phyloP scores from a whole-genome alignment of 2,797 vertebrate genomes.

The Pelochelys cantorii region DNA sequence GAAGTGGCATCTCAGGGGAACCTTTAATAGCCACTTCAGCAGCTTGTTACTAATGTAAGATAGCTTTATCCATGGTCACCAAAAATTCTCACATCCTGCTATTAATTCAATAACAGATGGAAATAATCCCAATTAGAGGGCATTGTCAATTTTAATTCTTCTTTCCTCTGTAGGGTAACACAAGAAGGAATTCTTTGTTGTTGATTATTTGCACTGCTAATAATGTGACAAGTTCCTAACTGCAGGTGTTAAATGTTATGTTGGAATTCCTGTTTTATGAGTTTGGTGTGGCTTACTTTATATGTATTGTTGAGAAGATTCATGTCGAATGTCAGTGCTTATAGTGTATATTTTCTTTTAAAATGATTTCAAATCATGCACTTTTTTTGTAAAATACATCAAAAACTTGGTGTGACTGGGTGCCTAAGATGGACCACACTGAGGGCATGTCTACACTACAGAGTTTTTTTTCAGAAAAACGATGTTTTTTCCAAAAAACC shows the following conservation, averaged over 20 bases:
- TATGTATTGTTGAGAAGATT: fast-evolving
- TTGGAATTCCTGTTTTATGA: constrained; percentile 22
- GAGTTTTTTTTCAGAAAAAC: no score
- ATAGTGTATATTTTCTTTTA: not conserved
- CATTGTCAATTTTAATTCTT: not conserved
- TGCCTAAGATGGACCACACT: no score
- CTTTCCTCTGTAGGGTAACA: constrained; percentile 26
- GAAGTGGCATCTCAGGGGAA: no score
- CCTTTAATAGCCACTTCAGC: not conserved
- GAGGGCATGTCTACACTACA: no score
- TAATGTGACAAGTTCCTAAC: constrained; percentile 17
- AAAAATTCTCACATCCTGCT: not conserved
- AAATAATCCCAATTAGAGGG: not conserved
- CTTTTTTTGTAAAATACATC: not conserved
- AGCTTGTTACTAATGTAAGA: not conserved
- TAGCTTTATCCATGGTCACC: not conserved
- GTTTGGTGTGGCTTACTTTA: not conserved
- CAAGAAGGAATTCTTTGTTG: constrained; percentile 6
- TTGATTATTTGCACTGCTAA: not conserved
- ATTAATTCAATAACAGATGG: not conserved
- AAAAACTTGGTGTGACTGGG: not conserved
- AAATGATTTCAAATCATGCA: not conserved
- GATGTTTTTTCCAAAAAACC: no score
- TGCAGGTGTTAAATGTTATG: constrained; percentile 5
- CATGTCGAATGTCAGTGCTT: not conserved